Base-by-base conservation (phyloP, 2,113 vertebrate genomes). In the Chloropsis cyanopogon region DNA sequence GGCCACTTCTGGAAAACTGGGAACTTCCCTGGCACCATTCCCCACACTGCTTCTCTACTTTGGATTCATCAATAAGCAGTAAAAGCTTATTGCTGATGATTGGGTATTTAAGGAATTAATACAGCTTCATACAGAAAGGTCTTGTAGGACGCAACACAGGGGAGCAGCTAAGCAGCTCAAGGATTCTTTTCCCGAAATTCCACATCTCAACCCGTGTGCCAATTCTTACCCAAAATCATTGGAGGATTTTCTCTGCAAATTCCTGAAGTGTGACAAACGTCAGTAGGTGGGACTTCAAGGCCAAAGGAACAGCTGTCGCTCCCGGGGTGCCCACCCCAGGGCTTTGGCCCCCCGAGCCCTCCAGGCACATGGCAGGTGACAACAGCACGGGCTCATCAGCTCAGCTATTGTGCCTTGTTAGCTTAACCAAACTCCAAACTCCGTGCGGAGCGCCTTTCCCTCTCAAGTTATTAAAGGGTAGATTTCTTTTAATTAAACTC, bases 401-500 rank as follows among this genome's bases (percentile, higher is more conserved):
- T 97, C 97, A 97, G 97, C 97, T 97, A 97, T 96, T 98, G 97
- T 98, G 94, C 97, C 97, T 97, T 76, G 97, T 98, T 97, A 98
- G 96, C 96, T 97, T 97, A 98, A 97, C 97, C 95, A 98, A 98
- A 98, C 96, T 95, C 95, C 95, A 93, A 97, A 97, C 96, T 98
- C 98, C 97, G 6, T 95, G 94, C 76, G 97, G 97, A 98, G 88
- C 52, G 46, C 85, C 52, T 97, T 97, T 97, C 79, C 97, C 97
- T 97, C 97, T 97, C 97, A 98, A 98, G 98, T 98, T 98, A 98
- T 98, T 98, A 98, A 97, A 97, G 97, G 86, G 93, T 98, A 98
- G 97, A 97, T 98, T 98, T 98, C 98, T 97, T 97, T 97, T 98
- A 98, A 98, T 98, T 98, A 98, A 98, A 97, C 94, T 98, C 90